Percentiles rank a stretch among this genome's conserved stretches.
These are phyloP conservation scores for Babylonia areolata DNA, from an alignment of 1,140 invertebrate species.

Conservation along the genomic window DNA sequence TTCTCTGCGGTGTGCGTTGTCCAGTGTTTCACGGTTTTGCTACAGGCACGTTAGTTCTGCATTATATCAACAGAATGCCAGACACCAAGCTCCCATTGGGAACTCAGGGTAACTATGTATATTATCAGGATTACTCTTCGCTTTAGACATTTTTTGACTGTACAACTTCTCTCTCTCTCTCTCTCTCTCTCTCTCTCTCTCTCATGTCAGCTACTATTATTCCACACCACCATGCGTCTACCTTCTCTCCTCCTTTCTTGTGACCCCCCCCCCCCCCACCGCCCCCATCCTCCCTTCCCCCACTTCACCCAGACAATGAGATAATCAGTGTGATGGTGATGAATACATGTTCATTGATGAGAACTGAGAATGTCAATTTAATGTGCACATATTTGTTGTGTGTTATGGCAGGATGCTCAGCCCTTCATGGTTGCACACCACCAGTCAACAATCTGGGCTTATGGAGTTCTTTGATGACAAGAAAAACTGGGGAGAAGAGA, in stretches of 20 bases:
- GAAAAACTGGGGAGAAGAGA: slow-evolving; percentile 88
- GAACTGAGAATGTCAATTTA: no score
- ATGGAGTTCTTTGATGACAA: slow-evolving; percentile 94
- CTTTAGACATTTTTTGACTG: background rate
- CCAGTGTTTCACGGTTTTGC: background rate
- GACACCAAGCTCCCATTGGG: background rate
- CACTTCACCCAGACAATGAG: no score
- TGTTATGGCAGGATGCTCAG: background rate
- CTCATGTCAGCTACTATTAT: no score
- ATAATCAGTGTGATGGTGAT: no score
- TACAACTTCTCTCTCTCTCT: background rate
- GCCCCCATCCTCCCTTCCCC: no score
- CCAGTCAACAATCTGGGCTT: slow-evolving; percentile 48
- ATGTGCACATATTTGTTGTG: no score
- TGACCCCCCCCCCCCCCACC: background rate
- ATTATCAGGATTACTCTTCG: no score
- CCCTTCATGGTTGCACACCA: slow-evolving; percentile 54
- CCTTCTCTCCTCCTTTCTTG: no score
- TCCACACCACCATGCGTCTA: no score
- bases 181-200: slow-evolving; percentile 6
- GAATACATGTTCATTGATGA: no score
- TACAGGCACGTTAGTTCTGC: background rate
- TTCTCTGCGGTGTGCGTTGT: background rate
- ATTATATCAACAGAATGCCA: background rate
- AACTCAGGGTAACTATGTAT: background rate